Percentiles rank a stretch among this genome's conserved stretches.
Conservation (phyloP, 2,888 invertebrate genomes). For the Erebia ligea region DNA sequence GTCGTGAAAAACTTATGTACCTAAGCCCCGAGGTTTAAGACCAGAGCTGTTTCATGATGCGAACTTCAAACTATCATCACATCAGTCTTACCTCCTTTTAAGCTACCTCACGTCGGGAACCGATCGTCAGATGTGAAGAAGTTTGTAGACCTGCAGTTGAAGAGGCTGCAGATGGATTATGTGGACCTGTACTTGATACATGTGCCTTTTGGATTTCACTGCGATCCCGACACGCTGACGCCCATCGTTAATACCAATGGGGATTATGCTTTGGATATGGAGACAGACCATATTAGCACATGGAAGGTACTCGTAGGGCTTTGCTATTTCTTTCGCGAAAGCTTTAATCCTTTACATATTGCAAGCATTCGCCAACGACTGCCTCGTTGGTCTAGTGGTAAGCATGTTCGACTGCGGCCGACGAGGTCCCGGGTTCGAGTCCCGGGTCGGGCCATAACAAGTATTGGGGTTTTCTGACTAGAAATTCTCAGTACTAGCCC, state of each 20-base stretch:
- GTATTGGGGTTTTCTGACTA: too few species aligned
- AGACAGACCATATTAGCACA: conserved; percentile 85
- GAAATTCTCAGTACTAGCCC: too few species aligned
- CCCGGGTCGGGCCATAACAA: too few species aligned
- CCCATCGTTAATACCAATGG: conserved; percentile 84
- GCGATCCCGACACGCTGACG: conserved; percentile 79
- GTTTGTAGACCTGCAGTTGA: conserved; percentile 85
- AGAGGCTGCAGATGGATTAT: conserved; percentile 86
- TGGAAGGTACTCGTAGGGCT: conserved; percentile 87
- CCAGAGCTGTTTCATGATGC: too few species aligned
- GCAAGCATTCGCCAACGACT: too few species aligned
- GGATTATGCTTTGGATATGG: conserved; percentile 82
- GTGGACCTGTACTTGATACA: conserved; percentile 92
- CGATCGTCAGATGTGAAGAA: conserved; percentile 86
- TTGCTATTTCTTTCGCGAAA: neutral
- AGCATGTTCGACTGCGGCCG: too few species aligned
- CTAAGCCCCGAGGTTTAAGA: too few species aligned
- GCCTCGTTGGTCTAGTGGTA: too few species aligned
- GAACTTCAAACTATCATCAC: neutral
- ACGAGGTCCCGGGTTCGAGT: too few species aligned
- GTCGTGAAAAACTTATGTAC: too few species aligned
- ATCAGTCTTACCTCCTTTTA: conserved; percentile 44
- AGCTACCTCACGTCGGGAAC: conserved; percentile 88
- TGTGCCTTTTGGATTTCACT: conserved; percentile 87
- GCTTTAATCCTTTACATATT: neutral